Evolutionary conservation across 2,888 invertebrate genomes (phyloP), one percentile per base, ranked within the genome.

Genomic region (Anthophora plumipes): DNA sequence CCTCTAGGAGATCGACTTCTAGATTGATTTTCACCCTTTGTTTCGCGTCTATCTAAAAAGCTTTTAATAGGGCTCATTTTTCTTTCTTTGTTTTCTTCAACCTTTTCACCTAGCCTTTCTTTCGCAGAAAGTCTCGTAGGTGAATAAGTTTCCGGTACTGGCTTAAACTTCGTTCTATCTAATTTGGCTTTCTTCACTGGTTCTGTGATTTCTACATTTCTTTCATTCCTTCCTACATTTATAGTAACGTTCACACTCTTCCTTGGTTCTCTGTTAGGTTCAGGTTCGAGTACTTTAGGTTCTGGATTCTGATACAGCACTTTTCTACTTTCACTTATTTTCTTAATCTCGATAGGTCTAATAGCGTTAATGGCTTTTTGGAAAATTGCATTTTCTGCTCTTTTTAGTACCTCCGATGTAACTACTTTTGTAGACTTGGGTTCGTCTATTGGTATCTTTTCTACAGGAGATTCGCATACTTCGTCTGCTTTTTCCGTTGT

Each of bases 331-430:
- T 94, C 95, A 84, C 96, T 96, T 67, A 96, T 96, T 92, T 96
- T 96, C 90, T 96, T 96, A 66, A 96, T 96, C 94, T 97, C 97
- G 68, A 96, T 96, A 0, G 97, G 96, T 76, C 96, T 94, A 60
- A 97, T 96, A 0, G 97, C 97, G 90, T 96, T 97, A 57, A 97
- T 97, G 0, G 97, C 97, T 93, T 98, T 97, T 55, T 98, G 97
- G 92, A 98, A 97, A 88, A 98, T 97, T 0, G 97, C 98, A 92
- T 98, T 98, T 94, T 98, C 98, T 1, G 98, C 98, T 85, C 98
- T 95, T 91, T 98, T 98, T 66, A 98, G 94, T 6, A 98, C 97
- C 93, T 98, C 98, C 25, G 96, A 97, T 0, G 98, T 98, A 0
- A 96, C 94, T 54, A 96, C 96, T 94, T 97, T 97, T 6, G 89